These are phyloP conservation scores for Homalodisca vitripennis DNA, from an alignment of 1,140 invertebrate genomes.

Conservation along the genomic window DNA sequence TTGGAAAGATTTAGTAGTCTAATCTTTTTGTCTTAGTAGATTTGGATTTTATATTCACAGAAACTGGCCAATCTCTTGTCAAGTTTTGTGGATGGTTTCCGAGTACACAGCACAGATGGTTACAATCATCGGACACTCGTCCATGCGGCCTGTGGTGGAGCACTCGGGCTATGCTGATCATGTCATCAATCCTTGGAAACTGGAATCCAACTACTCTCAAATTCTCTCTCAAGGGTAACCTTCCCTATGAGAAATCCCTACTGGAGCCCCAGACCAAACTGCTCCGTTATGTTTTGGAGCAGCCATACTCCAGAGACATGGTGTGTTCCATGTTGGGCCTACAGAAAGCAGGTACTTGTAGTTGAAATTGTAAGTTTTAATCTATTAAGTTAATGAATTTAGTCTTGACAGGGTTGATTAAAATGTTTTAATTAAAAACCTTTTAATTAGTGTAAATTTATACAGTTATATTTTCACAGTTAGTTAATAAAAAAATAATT, in stretches of 20 bases:
- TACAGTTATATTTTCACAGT: too few species aligned
- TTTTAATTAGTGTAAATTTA: not conserved
- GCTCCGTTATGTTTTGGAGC: conserved; percentile 87
- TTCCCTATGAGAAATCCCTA: conserved; percentile 90
- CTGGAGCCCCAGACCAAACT: conserved; percentile 85
- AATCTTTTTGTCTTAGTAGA: too few species aligned
- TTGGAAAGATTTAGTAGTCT: too few species aligned
- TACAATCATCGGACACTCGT: conserved; percentile 84
- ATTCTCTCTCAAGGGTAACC: conserved; percentile 85
- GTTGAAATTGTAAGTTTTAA: too few species aligned
- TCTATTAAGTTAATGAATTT: too few species aligned
- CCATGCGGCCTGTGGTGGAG: conserved; percentile 92
- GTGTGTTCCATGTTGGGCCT: conserved; percentile 92
- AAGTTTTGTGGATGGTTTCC: conserved; percentile 89
- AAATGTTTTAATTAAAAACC: not conserved
- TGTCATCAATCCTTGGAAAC: conserved; percentile 86
- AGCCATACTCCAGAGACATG: conserved; percentile 95
- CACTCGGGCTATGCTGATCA: conserved; percentile 87
- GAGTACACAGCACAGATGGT: conserved; percentile 93
- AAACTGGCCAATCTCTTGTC: conserved; percentile 82
- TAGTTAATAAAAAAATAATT: too few species aligned
- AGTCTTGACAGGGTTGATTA: too few species aligned
- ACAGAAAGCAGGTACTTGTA: conserved; percentile 72
- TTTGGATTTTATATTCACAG: too few species aligned
- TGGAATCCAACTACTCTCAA: conserved; percentile 84